These are phyloP conservation scores for Pituophis catenifer DNA, from an alignment of 2,113 vertebrate species.

Conservation along the genomic window DNA sequence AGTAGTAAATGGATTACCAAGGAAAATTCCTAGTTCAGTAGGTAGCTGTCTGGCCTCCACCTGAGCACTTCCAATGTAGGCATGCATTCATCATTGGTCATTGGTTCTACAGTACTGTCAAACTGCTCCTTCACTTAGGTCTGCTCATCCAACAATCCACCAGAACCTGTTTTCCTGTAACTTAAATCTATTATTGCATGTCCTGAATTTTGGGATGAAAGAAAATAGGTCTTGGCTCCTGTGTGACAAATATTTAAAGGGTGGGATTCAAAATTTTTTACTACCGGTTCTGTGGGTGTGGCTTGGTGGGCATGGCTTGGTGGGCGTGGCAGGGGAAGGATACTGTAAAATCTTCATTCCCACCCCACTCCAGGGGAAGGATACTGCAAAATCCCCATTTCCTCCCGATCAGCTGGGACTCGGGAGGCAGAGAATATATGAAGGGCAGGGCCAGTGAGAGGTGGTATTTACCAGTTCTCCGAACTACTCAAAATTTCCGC, in stretches of 20 bases:
- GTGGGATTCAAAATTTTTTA: background rate
- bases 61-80: background rate
- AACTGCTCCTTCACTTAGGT: background rate
- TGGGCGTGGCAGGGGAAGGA: too few relatives aligned
- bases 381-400: too few relatives aligned
- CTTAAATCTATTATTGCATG: background rate
- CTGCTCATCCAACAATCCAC: background rate
- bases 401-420: too few relatives aligned
- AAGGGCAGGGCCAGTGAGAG: too few relatives aligned
- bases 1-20: background rate
- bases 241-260: background rate
- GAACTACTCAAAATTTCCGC: too few relatives aligned
- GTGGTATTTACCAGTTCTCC: too few relatives aligned
- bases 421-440: too few relatives aligned
- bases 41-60: background rate
- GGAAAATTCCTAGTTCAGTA: background rate
- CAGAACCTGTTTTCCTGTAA: background rate
- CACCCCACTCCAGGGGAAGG: too few relatives aligned
- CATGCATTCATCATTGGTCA: background rate
- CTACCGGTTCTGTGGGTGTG: too few relatives aligned
- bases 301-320: too few relatives aligned
- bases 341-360: too few relatives aligned
- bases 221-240: background rate
- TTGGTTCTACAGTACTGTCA: background rate
- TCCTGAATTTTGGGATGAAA: background rate